Conservation (phyloP, 2,888 invertebrate genomes). For the Epinotia brunnichana region DNA sequence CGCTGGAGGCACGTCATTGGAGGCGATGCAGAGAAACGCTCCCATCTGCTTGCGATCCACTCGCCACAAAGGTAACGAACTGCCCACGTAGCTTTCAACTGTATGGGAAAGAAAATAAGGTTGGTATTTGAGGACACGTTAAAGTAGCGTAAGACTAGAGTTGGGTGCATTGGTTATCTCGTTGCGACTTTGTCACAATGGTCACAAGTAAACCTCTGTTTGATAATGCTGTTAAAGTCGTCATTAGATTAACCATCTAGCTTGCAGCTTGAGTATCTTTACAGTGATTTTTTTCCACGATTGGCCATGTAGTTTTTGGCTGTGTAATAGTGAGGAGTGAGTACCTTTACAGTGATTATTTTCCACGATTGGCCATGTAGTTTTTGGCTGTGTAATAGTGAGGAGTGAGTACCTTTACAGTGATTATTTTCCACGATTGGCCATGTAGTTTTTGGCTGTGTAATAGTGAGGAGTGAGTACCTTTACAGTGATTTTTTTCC, state of each 20-base stretch:
- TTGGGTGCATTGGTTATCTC: not conserved
- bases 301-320: not conserved
- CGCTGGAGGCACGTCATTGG: slow-evolving; percentile 95
- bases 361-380: no score
- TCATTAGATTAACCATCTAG: not conserved
- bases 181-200: not conserved
- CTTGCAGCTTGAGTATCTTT: not conserved
- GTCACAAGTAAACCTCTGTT: not conserved
- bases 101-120: slow-evolving; percentile 43
- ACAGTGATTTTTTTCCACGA: not conserved
- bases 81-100: slow-evolving; percentile 51
- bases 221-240: not conserved
- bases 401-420: no score
- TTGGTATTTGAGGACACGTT: not conserved
- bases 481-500: not conserved
- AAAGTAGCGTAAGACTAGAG: not conserved
- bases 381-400: no score
- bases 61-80: slow-evolving; percentile 77
- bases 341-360: no score
- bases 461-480: no score
- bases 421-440: no score
- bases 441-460: no score
- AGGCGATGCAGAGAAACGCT: slow-evolving; percentile 95
- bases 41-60: slow-evolving; percentile 93
- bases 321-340: no score